Percentiles rank a stretch among this genome's conserved stretches.
Conservation (phyloP, 2,797 vertebrate species). For the Falco naumanni region DNA sequence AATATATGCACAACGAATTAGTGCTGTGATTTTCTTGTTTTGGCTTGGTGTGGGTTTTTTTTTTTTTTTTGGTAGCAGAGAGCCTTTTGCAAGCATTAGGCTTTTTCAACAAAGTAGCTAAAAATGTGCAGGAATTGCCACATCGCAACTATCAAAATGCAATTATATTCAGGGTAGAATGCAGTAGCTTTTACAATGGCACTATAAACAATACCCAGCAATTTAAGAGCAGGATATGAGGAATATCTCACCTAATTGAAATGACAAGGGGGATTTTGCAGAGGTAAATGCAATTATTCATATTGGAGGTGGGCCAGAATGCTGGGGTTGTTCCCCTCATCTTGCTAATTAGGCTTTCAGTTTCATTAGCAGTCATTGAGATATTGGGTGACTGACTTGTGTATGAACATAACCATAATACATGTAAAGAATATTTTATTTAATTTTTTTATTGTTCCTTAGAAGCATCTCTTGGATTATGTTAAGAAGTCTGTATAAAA, state of each 20-base stretch:
- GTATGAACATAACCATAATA: neutral
- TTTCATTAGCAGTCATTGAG: constrained; percentile 62
- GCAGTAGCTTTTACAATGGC: neutral
- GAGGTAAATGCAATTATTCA: constrained; percentile 64
- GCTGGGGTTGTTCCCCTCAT: constrained; percentile 55
- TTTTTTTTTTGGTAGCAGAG: neutral
- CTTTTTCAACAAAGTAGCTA: neutral
- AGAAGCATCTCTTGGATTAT: neutral
- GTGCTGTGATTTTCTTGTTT: neutral
- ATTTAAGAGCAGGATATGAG: constrained; percentile 50
- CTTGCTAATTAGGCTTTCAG: constrained; percentile 69
- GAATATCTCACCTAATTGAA: constrained; percentile 61
- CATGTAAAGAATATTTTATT: neutral
- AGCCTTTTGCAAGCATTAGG: neutral
- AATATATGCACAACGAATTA: neutral
- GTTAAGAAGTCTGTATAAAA: neutral
- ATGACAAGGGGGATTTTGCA: constrained; percentile 53
- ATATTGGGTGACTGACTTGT: constrained; percentile 17
- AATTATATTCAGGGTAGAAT: neutral
- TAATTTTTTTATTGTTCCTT: neutral
- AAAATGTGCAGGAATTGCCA: neutral
- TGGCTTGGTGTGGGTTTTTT: too few species aligned
- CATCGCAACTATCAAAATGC: neutral
- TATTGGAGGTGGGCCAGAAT: constrained; percentile 45
- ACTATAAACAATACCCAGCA: constrained; percentile 14